Evolutionary conservation across 2,888 invertebrate genomes (phyloP).

Genomic region (Atrina japonica): DNA sequence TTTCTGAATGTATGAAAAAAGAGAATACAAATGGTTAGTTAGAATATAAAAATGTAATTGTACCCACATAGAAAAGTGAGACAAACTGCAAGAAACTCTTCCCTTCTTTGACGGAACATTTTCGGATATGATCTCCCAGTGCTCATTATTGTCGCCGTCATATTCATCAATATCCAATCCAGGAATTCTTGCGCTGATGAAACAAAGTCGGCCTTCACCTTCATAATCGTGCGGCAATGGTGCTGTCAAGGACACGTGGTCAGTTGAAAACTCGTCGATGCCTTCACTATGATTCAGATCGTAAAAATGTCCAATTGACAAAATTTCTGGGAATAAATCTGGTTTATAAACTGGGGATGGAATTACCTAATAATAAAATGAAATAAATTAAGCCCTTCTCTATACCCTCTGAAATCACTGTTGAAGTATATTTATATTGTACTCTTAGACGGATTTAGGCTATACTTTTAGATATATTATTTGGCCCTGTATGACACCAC

Average conservation of each 20-base stretch:
- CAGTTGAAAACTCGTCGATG: conserved; percentile 24
- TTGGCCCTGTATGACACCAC: too few relatives aligned
- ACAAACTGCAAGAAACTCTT: conserved; percentile 28
- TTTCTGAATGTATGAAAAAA: too few relatives aligned
- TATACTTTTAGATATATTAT: too few relatives aligned
- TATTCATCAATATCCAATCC: conserved; percentile 24
- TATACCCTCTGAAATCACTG: too few relatives aligned
- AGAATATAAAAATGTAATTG: too few relatives aligned
- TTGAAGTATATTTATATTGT: too few relatives aligned
- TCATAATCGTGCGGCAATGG: conserved; percentile 53
- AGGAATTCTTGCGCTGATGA: conserved; percentile 31
- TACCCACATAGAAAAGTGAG: conserved; percentile 44
- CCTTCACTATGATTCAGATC: conserved; percentile 38
- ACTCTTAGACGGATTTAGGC: too few relatives aligned
- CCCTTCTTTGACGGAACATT: conserved; percentile 30
- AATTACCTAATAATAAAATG: conserved; percentile 44
- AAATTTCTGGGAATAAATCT: conserved; percentile 40
- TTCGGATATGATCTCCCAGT: conserved; percentile 38
- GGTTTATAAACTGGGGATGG: conserved; percentile 49
- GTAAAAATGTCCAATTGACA: conserved; percentile 57
- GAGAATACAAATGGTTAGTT: too few relatives aligned
- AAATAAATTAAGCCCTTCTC: too few relatives aligned
- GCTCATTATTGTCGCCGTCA: conserved; percentile 4
- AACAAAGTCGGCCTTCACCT: conserved; percentile 44
- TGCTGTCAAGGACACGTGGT: conserved; percentile 43